These are phyloP conservation scores for Gobiocypris rarus DNA, from an alignment of 2,113 vertebrate genomes.

Conservation along the genomic window DNA sequence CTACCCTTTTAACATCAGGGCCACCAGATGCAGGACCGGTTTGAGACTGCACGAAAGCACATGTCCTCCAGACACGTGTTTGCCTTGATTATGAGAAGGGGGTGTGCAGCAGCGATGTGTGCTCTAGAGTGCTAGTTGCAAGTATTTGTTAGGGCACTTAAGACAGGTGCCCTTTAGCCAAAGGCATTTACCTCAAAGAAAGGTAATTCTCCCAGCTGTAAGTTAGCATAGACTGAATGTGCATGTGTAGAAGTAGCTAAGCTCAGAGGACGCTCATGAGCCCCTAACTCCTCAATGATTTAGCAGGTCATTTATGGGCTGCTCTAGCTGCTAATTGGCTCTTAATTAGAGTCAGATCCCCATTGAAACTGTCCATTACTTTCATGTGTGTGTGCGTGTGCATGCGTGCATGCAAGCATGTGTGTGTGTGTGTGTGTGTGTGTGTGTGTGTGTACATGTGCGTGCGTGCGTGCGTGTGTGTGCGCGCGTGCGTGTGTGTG, in stretches of 20 bases:
- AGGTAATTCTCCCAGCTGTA: conserved; percentile 7
- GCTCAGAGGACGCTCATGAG: conserved; percentile 20
- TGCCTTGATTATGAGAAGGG: not conserved
- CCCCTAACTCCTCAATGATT: conserved; percentile 58
- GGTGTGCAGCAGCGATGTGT: not conserved
- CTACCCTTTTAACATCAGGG: not conserved
- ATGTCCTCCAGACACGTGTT: not conserved
- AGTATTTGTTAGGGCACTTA: conserved; percentile 38
- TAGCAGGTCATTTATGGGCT: conserved; percentile 63
- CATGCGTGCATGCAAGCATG: conserved; percentile 30
- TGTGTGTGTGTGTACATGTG: conserved; percentile 2
- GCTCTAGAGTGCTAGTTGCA: not conserved
- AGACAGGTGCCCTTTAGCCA: conserved; percentile 33
- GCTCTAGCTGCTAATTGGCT: conserved; percentile 71
- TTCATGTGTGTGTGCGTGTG: conserved; percentile 24
- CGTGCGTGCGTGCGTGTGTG: conserved; percentile 31
- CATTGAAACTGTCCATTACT: conserved; percentile 35
- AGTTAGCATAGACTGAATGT: not conserved
- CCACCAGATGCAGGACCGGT: not conserved
- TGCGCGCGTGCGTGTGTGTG: conserved; percentile 7
- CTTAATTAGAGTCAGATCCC: conserved; percentile 74
- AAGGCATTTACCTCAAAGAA: conserved; percentile 8
- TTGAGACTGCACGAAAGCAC: not conserved
- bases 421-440: conserved; percentile 35
- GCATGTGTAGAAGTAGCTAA: not conserved